phyloP scores from a whole-genome alignment of 2,797 vertebrate species.

The Megalops cyprinoides region DNA sequence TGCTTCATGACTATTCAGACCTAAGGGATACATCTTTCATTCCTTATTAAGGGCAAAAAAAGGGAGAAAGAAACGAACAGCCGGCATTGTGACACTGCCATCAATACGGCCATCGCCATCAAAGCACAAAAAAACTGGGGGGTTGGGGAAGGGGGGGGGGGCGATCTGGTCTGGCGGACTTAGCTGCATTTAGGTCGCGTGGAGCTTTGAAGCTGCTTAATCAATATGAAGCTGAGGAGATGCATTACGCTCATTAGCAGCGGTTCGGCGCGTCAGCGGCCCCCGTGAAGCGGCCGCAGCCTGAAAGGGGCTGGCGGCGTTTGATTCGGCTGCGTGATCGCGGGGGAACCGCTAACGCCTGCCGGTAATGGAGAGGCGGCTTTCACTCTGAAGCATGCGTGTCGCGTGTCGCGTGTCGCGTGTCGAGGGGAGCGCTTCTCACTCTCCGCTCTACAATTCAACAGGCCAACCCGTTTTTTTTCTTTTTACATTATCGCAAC shows the following conservation, averaged over 20 bases:
- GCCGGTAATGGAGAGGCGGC: too few relatives aligned
- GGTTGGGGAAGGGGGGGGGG: not conserved
- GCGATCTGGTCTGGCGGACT: not conserved
- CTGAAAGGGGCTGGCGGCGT: too few relatives aligned
- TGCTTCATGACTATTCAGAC: conserved; percentile 67
- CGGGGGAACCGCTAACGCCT: too few relatives aligned
- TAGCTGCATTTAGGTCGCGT: conserved; percentile 75
- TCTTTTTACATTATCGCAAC: too few relatives aligned
- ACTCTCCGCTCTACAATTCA: not conserved
- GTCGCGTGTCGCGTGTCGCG: not conserved
- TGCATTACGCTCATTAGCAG: conserved; percentile 50
- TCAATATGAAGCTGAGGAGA: conserved; percentile 73
- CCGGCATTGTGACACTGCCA: conserved; percentile 81
- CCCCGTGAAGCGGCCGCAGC: too few relatives aligned
- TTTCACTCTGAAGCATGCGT: not conserved
- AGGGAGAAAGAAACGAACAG: conserved; percentile 72
- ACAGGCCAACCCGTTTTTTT: not conserved
- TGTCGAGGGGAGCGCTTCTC: not conserved
- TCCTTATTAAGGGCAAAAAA: conserved; percentile 64
- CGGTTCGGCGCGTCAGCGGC: conserved; percentile 45
- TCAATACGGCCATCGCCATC: conserved; percentile 82
- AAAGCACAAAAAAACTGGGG: conserved; percentile 71
- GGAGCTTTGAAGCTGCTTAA: conserved; percentile 79
- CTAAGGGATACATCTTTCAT: conserved; percentile 75
- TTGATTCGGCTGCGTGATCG: too few relatives aligned